These are phyloP conservation scores for Drosophila varians DNA, from an alignment of 1,140 invertebrate genomes.

Conservation along the genomic window DNA sequence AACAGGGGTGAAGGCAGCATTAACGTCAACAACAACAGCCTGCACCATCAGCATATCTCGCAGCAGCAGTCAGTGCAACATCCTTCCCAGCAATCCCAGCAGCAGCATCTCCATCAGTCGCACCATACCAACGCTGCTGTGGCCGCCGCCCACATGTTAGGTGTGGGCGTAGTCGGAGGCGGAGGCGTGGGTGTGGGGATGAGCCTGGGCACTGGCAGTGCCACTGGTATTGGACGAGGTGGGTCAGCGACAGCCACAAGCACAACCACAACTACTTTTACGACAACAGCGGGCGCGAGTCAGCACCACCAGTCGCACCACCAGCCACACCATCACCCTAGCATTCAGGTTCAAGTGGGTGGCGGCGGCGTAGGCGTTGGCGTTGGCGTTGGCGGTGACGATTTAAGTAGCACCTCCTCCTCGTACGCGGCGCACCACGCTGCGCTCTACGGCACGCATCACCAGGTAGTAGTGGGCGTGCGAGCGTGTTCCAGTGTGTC, in stretches of 20 bases:
- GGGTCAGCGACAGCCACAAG: slow-evolving; percentile 67
- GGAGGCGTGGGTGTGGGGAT: slow-evolving; percentile 22
- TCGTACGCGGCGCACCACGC: slow-evolving; percentile 70
- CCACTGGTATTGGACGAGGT: slow-evolving; percentile 70
- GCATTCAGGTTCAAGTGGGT: slow-evolving; percentile 67
- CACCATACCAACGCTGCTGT: slow-evolving; percentile 62
- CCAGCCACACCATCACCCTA: slow-evolving; percentile 50
- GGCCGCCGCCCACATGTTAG: slow-evolving; percentile 58
- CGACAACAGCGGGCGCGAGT: slow-evolving; percentile 56
- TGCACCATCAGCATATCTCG: slow-evolving; percentile 52
- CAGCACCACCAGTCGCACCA: slow-evolving; percentile 38
- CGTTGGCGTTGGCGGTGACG: slow-evolving; percentile 43
- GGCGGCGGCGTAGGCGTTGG: slow-evolving; percentile 33
- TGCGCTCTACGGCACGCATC: slow-evolving; percentile 76
- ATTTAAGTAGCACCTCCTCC: slow-evolving; percentile 72
- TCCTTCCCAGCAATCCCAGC: slow-evolving; percentile 30
- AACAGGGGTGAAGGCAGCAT: slow-evolving; percentile 30
- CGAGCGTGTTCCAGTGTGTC: slow-evolving; percentile 35
- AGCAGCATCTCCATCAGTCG: slow-evolving; percentile 39
- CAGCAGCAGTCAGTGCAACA: slow-evolving; percentile 31
- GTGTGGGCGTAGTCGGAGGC: slow-evolving; percentile 30
- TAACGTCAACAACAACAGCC: slow-evolving; percentile 30
- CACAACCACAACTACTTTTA: slow-evolving; percentile 61
- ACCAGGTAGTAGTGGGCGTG: slow-evolving; percentile 74
- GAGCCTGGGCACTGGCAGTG: slow-evolving; percentile 42